phyloP scores from a whole-genome alignment of 2,113 vertebrate genomes.

The Hippocampus barbouri region DNA sequence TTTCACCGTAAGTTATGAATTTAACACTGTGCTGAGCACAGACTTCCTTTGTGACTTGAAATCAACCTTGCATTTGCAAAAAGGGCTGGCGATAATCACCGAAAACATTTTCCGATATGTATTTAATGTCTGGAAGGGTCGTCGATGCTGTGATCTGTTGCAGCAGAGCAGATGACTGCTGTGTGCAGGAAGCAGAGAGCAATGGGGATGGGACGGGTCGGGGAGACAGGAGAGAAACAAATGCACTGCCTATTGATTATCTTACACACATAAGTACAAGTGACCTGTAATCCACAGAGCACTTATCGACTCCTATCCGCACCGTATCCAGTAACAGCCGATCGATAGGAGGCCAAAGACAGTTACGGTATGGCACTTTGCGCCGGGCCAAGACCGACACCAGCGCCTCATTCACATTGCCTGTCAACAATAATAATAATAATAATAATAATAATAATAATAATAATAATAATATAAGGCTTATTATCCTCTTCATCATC shows the following conservation, averaged over 20 bases:
- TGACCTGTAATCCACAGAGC: constrained; percentile 80
- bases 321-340: constrained; percentile 75
- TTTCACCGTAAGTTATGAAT: too few species aligned
- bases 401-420: constrained; percentile 25
- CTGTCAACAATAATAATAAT: constrained; percentile 2
- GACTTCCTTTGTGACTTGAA: too few species aligned
- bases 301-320: constrained; percentile 76
- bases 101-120: too few species aligned
- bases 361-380: constrained; percentile 68
- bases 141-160: background rate
- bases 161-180: constrained; percentile 42
- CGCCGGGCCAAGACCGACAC: constrained; percentile 49
- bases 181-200: constrained; percentile 15
- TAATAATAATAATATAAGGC: too few species aligned
- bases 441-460: background rate
- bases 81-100: too few species aligned
- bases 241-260: constrained; percentile 79
- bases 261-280: constrained; percentile 79
- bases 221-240: constrained; percentile 59
- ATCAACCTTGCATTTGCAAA: too few species aligned
- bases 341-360: constrained; percentile 72
- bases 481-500: too few species aligned
- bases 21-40: too few species aligned
- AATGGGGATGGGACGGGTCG: constrained; percentile 29
- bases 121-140: background rate